Conservation (phyloP, 2,888 invertebrate genomes). For the Anorthoa munda region DNA sequence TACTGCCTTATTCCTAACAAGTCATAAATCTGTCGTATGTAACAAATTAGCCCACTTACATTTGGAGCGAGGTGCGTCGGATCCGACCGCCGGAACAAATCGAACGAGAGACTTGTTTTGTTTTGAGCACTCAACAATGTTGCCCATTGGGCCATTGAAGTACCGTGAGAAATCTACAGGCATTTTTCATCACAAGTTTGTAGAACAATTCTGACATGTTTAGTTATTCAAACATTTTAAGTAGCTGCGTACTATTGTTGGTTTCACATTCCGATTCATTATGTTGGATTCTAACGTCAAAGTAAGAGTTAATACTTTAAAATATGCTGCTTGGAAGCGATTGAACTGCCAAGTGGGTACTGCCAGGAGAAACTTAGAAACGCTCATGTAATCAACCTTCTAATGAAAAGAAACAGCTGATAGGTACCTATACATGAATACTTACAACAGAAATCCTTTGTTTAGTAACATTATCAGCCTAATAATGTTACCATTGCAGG, state of each 20-base stretch:
- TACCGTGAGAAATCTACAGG: conserved; percentile 78
- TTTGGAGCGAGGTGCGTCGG: conserved; percentile 66
- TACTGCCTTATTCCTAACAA: conserved; percentile 68
- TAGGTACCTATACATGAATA: not conserved
- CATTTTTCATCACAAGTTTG: conserved; percentile 70
- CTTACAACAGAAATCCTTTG: not conserved
- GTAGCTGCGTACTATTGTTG: conserved; percentile 51
- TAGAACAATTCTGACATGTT: conserved; percentile 50
- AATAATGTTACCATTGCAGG: too few relatives aligned
- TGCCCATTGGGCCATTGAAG: conserved; percentile 74
- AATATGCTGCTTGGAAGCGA: conserved; percentile 47
- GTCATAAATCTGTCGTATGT: conserved; percentile 84
- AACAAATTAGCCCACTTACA: conserved; percentile 79
- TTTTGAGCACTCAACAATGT: conserved; percentile 78
- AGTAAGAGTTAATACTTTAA: conserved; percentile 56
- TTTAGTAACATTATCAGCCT: too few relatives aligned
- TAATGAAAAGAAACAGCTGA: not conserved
- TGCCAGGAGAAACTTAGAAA: conserved; percentile 26
- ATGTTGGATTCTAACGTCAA: conserved; percentile 34
- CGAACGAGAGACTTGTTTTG: conserved; percentile 74
- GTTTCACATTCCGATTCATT: conserved; percentile 60
- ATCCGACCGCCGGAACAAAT: conserved; percentile 79
- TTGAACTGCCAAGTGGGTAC: conserved; percentile 14
- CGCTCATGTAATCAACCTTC: not conserved
- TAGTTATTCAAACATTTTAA: conserved; percentile 59